Conservation (phyloP, 2,113 vertebrate species). For the Amblyornis subalaris region DNA sequence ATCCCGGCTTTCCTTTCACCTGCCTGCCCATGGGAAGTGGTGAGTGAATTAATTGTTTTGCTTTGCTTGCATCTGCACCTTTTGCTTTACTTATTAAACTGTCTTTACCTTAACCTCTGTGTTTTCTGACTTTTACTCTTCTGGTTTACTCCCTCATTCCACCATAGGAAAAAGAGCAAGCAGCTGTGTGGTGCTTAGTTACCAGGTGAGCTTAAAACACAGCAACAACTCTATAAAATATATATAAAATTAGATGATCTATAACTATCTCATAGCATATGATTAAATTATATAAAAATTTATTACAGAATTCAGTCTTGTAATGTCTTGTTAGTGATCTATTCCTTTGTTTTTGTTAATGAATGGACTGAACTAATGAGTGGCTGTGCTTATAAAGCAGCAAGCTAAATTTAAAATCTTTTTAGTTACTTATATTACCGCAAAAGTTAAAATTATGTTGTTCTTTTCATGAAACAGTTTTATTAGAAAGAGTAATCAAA, state of each 20-base stretch:
- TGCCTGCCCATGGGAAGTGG: not conserved
- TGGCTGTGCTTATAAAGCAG: not conserved
- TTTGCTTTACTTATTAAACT: not conserved
- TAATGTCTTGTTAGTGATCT: not conserved
- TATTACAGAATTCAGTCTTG: not conserved
- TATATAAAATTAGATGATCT: not conserved
- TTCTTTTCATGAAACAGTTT: not conserved
- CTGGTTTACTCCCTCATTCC: not conserved
- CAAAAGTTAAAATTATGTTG: not conserved
- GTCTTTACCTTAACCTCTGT: not conserved
- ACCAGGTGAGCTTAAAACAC: not conserved
- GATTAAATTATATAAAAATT: not conserved
- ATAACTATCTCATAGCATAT: not conserved
- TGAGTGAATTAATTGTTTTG: not conserved
- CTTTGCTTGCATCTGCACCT: not conserved
- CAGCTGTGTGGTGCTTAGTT: not conserved
- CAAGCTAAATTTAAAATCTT: not conserved
- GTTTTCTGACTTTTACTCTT: not conserved
- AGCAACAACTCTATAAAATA: not conserved
- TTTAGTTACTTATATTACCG: not conserved
- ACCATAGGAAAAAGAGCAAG: not conserved
- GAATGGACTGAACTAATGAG: not conserved
- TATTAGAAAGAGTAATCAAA: not conserved
- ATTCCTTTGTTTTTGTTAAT: accelerated
- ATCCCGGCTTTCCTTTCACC: not conserved